phyloP scores from a whole-genome alignment of 2,113 vertebrate genomes.

The Dicrurus megarhynchus region DNA sequence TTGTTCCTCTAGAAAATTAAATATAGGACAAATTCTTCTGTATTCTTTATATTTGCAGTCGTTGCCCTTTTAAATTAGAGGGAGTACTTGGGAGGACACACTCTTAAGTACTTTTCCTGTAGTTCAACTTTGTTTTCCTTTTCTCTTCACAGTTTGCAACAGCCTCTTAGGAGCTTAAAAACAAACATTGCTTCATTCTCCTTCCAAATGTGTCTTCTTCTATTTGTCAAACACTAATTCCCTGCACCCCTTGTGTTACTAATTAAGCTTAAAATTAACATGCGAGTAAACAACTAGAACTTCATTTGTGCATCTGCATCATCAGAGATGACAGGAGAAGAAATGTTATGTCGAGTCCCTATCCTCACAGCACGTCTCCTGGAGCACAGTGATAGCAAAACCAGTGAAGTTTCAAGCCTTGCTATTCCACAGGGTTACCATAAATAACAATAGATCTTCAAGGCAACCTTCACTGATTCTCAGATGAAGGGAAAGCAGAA shows the following conservation, averaged over 20 bases:
- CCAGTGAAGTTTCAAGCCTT: neutral
- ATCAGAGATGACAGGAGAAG: conserved; percentile 37
- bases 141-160: neutral
- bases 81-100: neutral
- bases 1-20: neutral
- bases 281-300: conserved; percentile 42
- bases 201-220: conserved; percentile 10
- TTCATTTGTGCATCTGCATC: conserved; percentile 25
- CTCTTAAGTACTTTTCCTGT: neutral
- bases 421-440: neutral
- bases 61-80: neutral
- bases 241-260: conserved; percentile 28
- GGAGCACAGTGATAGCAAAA: neutral
- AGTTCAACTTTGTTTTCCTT: conserved; percentile 28
- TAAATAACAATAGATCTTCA: neutral
- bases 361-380: neutral
- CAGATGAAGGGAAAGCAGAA: neutral
- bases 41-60: neutral
- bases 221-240: conserved; percentile 56
- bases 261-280: conserved; percentile 65
- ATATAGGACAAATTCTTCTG: neutral
- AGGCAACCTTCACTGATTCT: neutral
- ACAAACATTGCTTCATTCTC: conserved; percentile 2
- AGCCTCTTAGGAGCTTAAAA: conserved; percentile 29
- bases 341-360: conserved; percentile 41